Conservation (phyloP, 2,113 vertebrate species). For the Eulemur rufifrons region DNA sequence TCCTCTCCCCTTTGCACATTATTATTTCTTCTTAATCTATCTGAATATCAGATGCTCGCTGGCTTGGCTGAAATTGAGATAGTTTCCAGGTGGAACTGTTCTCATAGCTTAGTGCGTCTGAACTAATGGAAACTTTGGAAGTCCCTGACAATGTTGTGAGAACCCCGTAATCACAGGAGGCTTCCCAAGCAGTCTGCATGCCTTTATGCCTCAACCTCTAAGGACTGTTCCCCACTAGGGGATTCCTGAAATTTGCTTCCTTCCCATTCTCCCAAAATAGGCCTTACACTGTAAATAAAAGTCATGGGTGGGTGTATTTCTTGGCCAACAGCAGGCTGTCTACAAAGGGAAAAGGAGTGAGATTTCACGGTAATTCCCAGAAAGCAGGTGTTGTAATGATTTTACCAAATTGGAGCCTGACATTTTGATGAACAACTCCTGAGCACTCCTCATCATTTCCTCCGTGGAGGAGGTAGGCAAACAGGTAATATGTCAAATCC, state of each 20-base stretch:
- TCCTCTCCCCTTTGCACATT: background rate
- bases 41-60: background rate
- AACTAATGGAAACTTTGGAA: constrained; percentile 37
- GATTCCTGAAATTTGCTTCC: constrained; percentile 24
- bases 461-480: constrained; percentile 35
- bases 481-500: constrained; percentile 36
- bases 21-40: background rate
- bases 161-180: background rate
- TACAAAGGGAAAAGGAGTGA: constrained; percentile 25
- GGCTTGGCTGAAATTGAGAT: background rate
- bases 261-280: background rate
- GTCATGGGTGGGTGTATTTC: background rate
- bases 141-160: background rate
- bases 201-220: background rate
- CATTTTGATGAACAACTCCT: constrained; percentile 59
- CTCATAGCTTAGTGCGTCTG: background rate
- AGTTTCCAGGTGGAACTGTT: constrained; percentile 44
- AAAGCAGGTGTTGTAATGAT: constrained; percentile 62
- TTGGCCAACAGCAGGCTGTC: background rate
- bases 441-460: constrained; percentile 23
- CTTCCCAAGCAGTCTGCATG: background rate
- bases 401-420: constrained; percentile 61
- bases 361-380: constrained; percentile 37
- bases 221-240: background rate
- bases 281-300: constrained; percentile 30